Evolutionary conservation across 1,140 invertebrate genomes (phyloP), one percentile per base, ranked within the genome.

Genomic region (Leptinotarsa texana): DNA sequence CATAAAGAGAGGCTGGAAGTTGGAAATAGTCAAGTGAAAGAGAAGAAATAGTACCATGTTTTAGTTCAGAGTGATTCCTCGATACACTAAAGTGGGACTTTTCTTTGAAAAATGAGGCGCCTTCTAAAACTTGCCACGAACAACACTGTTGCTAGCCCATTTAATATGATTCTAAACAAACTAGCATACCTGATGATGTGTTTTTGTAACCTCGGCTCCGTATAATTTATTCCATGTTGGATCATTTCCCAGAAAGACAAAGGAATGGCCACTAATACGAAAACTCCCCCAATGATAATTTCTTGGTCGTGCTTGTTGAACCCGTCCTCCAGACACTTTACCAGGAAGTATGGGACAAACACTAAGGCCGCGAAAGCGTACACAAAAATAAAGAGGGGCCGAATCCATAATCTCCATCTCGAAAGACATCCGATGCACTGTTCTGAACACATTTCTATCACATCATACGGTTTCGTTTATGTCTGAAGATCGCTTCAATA

Each of bases 241-340:
- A 94, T 92, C 79, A 99, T 98, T 86, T 97, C 95, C 91, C 95
- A 98, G 80, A 98, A 90, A 51, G 96, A 95, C 61, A 99, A 94
- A 3, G 96, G 96, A 24, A 98, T 87, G 1, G 96, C 93, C 70
- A 97, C 86, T 72, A 98, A 88, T 18, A 96, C 95, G 88, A 98
- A 98, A 17, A 95, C 89, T 8, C 96, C 96, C 3, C 93, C 96
- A 77, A 97, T 91, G 63, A 98, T 87, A 74, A 92, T 91, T 62
- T 92, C 92, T 86, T 95, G 91, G 81, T 94, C 92, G 42, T 90
- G 88, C 75, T 92, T 90, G 67, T 90, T 88, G 74, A 93, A 92
- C 17, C 91, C 92, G 90, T 93, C 87, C 79, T 89, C 87, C n/a
- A 92, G 86, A 0, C 91, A 93, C 88, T 92, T 90, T 79, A 91